Conservation (phyloP, 1,140 invertebrate species). For the Drosophila guanche region DNA sequence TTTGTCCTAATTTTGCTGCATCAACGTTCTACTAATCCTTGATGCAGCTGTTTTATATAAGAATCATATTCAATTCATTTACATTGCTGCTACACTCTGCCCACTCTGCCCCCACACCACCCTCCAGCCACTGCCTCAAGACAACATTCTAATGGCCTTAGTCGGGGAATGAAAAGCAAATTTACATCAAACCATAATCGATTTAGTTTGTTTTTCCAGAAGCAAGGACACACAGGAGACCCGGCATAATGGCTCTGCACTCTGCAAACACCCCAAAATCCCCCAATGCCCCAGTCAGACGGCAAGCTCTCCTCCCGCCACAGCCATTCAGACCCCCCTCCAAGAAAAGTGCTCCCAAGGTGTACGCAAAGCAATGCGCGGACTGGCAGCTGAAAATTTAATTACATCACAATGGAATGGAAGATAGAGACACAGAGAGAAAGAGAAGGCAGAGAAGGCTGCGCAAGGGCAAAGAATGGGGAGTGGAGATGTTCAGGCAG, state of each 20-base stretch:
- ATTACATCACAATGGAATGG: conserved; percentile 59
- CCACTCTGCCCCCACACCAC: no score
- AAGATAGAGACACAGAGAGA: conserved; percentile 11
- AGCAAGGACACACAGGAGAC: conserved; percentile 38
- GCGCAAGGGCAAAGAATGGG: not conserved
- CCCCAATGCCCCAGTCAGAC: not conserved
- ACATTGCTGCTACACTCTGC: no score
- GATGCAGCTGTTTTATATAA: no score
- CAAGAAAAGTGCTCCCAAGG: conserved; percentile 27
- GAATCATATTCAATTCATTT: no score
- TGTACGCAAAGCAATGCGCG: conserved; percentile 46
- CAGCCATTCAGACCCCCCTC: not conserved
- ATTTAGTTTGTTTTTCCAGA: conserved; percentile 51
- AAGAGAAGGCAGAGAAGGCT: conserved; percentile 7
- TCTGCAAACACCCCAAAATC: no score
- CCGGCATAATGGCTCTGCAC: conserved; percentile 1
- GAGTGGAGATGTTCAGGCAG: not conserved
- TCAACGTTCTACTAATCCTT: no score
- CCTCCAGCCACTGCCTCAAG: not conserved
- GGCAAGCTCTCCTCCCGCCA: not conserved
- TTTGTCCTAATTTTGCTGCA: no score
- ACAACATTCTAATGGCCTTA: conserved; percentile 21
- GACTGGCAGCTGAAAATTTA: conserved; percentile 62
- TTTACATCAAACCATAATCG: conserved; percentile 68
- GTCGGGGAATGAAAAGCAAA: conserved; percentile 15